Base-by-base conservation (phyloP, 2,888 invertebrate genomes). In the Dryadula phaetusa region DNA sequence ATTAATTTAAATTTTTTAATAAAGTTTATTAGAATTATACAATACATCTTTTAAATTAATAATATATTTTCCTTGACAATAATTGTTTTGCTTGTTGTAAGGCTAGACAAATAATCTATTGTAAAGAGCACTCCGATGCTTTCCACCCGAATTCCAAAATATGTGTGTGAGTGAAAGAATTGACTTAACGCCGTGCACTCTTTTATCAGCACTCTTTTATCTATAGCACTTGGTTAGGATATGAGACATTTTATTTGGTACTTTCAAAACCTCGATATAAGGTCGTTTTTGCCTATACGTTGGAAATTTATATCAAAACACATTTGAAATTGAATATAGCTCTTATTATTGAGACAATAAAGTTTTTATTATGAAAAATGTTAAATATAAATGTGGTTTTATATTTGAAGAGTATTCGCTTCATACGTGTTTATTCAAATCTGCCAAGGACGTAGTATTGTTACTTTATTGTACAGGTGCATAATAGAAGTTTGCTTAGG, bases 341-440 rank as follows among this genome's bases (percentile, higher is more conserved):
- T 44, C 46, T 37, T 64, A 54, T 34, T 3, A 3, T 37, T 1
- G 1, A 44, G 0, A 37, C 0, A 34, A 6, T 64, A 46, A 16
- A n/a, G 63, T 64, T 7, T 14, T 34, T 20, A 34, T 22, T 32
- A 40, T 25, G n/a, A 22, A 62, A 25, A 14, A 42, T 18, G 12
- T 2, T 14, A 4, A 28, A 5, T 44, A 32, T 42, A 18, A 34
- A n/a, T 22, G 25, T 40, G 25, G n/a, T 34, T 63, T 60, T 64
- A 37, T 64, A 22, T 37, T 56, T 47, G 46, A 47, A 37, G 12
- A 44, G 56, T 25, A 14, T 49, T 16, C 46, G 25, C 28, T 22
- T 44, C 20, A 49, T 28, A 40, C 42, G 53, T 32, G 44, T 52
- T 63, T 53, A 53, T 46, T 63, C 63, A 63, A 63, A 63, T 63